Base-by-base conservation (phyloP, 2,113 vertebrate genomes). In the Verasper variegatus region DNA sequence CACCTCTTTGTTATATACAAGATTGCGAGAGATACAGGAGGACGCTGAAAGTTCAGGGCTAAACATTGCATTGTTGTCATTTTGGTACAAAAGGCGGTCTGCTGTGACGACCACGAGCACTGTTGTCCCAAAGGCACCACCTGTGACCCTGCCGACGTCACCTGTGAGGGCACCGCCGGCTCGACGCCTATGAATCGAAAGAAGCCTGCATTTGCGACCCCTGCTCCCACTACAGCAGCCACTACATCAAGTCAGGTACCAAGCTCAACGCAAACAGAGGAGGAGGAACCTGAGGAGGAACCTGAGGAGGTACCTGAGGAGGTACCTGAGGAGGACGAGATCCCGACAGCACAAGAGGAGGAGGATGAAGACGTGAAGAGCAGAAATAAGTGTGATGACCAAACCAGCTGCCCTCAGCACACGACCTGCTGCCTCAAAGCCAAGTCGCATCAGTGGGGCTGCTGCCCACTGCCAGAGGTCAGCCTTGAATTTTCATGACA, bases 401-500 rank as follows among this genome's bases (percentile, higher is more conserved):
- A 75, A 0, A 84, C 74, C 70, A 85, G 79, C 81, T 96, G 95
- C 66, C 90, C 91, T 24, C 58, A 26, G 4, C 24, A 51, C 40
- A 80, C 80, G 55, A 93, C 94, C 58, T 95, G 93, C 83, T 95
- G 93, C 87, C 78, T 88, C 45, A 89, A 89, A 78, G 2, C 6
- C 1, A 42, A 64, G 0, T 11, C 14, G 14, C n/a, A 79, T 0
- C 78, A 58, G 51, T 93, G 91, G 89, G 91, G 91, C 61, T 95
- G 92, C 37, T 94, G 92, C 59, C 92, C 90, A 1, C 78, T 94
- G 57, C 79, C 85, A 17, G 0, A 92, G 23, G 93, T 94, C 24
- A 88, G 82, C 40, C 17, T 13, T 4, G 26, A 3, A 12, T 35
- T 18, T 18, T 37, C 64, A 14, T 6, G 20, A 52, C 6, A 54